Evolutionary conservation across 2,797 vertebrate species (phyloP).

Genomic region (Avahi laniger): DNA sequence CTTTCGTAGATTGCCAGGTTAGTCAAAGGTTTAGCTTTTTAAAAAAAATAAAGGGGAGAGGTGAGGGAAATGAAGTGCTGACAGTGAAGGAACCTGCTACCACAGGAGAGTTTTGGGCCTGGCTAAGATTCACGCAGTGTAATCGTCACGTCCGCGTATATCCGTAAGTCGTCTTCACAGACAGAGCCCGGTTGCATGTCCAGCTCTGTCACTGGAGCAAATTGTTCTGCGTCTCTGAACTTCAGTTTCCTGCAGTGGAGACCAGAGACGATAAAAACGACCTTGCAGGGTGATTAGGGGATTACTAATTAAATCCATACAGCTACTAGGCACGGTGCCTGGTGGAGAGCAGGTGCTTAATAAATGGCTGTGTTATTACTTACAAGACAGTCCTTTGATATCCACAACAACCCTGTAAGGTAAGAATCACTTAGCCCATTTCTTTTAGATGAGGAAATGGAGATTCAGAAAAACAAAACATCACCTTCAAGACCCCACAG

Average conservation of each 20-base stretch:
- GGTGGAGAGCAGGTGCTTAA: constrained; percentile 28
- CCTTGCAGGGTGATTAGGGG: not conserved
- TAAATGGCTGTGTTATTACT: constrained; percentile 24
- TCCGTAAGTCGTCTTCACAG: not conserved
- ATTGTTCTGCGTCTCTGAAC: not conserved
- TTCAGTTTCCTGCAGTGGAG: not conserved
- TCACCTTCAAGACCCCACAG: not conserved
- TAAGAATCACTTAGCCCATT: not conserved
- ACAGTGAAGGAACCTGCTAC: not conserved
- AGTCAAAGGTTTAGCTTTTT: constrained; percentile 4
- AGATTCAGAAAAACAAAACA: not conserved
- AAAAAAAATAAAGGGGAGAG: not conserved
- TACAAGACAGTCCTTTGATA: constrained; percentile 13
- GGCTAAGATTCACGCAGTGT: not conserved
- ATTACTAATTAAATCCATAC: not conserved
- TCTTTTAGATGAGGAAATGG: constrained; percentile 28
- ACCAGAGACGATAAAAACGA: not conserved
- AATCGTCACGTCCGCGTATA: not conserved
- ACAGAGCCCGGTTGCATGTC: not conserved
- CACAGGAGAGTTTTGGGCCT: not conserved
- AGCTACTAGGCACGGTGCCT: not conserved
- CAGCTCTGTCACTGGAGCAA: not conserved
- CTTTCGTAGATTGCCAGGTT: not conserved
- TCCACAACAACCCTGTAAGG: not conserved
- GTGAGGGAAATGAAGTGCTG: not conserved